Evolutionary conservation across 2,888 invertebrate genomes (phyloP).

Genomic region (Ferrisia virgata): DNA sequence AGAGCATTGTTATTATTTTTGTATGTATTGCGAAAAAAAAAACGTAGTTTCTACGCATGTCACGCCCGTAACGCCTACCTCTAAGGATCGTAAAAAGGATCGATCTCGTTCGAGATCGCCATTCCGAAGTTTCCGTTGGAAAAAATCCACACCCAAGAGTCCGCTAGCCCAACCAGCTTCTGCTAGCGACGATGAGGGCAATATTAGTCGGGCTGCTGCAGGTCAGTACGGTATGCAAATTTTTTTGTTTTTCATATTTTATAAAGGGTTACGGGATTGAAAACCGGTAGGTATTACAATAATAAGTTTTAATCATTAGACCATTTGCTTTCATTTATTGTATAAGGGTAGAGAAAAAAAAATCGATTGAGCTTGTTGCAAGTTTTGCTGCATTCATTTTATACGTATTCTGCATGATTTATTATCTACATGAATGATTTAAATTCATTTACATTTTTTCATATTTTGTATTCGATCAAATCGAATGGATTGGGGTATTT

Average conservation of each 20-base stretch:
- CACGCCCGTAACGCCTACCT: constrained; percentile 27
- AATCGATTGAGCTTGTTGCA: too few relatives aligned
- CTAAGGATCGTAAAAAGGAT: constrained; percentile 59
- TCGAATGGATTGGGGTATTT: not conserved
- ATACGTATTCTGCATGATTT: not conserved
- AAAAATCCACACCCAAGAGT: constrained; percentile 61
- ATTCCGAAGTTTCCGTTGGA: constrained; percentile 89
- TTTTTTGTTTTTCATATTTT: constrained; percentile 15
- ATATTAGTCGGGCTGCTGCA: constrained; percentile 54
- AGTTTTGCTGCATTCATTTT: not conserved
- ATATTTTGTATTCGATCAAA: too few relatives aligned
- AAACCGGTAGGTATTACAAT: not conserved
- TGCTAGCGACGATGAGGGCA: constrained; percentile 79
- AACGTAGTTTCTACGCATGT: constrained; percentile 36
- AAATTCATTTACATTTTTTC: not conserved
- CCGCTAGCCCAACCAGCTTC: constrained; percentile 61
- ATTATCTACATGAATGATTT: not conserved
- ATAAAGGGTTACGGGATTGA: not conserved
- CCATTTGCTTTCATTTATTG: too few relatives aligned
- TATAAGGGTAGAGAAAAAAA: not conserved
- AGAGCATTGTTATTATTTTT: not conserved
- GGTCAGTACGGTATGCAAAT: constrained; percentile 45
- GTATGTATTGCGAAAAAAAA: not conserved
- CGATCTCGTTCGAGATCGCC: constrained; percentile 91
- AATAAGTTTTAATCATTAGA: too few relatives aligned